phyloP scores from a whole-genome alignment of 2,113 vertebrate species.

The Candoia aspera region DNA sequence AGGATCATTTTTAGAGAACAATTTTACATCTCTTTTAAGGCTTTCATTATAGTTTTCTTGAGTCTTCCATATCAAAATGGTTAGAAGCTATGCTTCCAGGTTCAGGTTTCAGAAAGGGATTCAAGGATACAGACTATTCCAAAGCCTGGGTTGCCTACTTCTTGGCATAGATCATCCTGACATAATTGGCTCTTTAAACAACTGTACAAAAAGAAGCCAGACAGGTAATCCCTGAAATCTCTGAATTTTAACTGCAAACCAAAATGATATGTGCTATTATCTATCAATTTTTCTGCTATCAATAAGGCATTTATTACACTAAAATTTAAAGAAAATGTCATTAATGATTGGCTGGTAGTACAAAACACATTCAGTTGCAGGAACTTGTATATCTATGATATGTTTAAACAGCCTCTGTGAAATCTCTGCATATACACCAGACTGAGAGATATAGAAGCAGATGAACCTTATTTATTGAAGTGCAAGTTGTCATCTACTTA shows the following conservation, averaged over 20 bases:
- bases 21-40: not conserved
- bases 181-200: not conserved
- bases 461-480: slow-evolving; percentile 57
- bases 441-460: not conserved
- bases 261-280: slow-evolving; percentile 1
- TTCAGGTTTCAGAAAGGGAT: too few relatives aligned
- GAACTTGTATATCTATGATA: not conserved
- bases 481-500: slow-evolving; percentile 61
- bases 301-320: not conserved
- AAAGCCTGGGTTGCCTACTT: not conserved
- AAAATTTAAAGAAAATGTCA: not conserved
- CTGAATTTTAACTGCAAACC: slow-evolving; percentile 31
- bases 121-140: too few relatives aligned
- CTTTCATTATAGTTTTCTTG: too few relatives aligned
- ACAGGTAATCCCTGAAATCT: slow-evolving; percentile 12
- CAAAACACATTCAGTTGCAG: slow-evolving; percentile 8
- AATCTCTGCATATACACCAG: not conserved
- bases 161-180: not conserved
- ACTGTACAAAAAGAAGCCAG: not conserved
- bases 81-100: too few relatives aligned
- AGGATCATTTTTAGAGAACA: not conserved
- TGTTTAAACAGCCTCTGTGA: not conserved
- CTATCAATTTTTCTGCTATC: not conserved
- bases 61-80: too few relatives aligned
- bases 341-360: slow-evolving; percentile 9